A percentile compares a stretch with the other conserved stretches of the same genome.
Conservation (phyloP, 2,888 invertebrate species). For the Stegana nigrithorax region DNA sequence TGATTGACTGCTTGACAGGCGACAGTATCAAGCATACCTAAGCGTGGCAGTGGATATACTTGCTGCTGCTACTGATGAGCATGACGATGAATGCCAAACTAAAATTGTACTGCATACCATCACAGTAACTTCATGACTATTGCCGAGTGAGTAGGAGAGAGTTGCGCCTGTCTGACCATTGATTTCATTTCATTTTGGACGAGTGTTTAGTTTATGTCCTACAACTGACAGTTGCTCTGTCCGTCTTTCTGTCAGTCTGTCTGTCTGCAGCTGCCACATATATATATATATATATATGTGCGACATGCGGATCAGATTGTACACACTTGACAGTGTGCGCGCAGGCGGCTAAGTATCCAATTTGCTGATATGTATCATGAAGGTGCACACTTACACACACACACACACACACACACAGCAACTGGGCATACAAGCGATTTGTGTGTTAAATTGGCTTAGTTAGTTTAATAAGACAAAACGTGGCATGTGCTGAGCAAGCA, state of each 20-base stretch:
- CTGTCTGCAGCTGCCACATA: too few species aligned
- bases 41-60: too few species aligned
- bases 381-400: slow-evolving; percentile 3
- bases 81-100: not conserved
- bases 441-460: not conserved
- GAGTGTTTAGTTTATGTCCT: not conserved
- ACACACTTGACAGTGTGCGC: slow-evolving; percentile 25
- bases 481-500: too few species aligned
- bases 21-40: too few species aligned
- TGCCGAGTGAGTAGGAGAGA: too few species aligned
- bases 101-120: too few species aligned
- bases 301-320: too few species aligned
- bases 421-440: too few species aligned
- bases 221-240: not conserved
- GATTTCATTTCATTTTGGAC: not conserved
- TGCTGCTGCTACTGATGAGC: not conserved
- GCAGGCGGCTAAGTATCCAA: slow-evolving; percentile 49
- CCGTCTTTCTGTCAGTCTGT: slow-evolving; percentile 1
- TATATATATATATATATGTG: too few species aligned
- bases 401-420: too few species aligned
- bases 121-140: too few species aligned
- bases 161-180: not conserved
- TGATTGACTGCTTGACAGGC: slow-evolving; percentile 4
- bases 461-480: not conserved
- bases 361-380: slow-evolving; percentile 36